Conservation (phyloP, 2,113 vertebrate species). For the Alouatta palliata region DNA sequence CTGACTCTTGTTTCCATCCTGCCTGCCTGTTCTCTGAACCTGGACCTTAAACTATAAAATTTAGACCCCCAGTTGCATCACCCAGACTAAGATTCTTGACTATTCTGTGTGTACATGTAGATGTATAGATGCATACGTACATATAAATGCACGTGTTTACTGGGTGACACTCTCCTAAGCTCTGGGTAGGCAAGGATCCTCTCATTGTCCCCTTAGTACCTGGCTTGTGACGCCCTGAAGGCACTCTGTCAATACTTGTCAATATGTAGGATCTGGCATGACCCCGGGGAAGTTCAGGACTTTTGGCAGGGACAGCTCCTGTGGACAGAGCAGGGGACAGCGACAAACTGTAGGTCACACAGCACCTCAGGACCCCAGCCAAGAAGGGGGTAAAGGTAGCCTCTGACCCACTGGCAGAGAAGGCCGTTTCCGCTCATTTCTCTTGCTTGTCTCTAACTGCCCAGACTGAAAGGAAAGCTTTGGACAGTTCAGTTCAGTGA, state of each 20-base stretch:
- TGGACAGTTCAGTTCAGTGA: background rate
- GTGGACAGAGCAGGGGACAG: background rate
- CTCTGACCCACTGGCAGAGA: background rate
- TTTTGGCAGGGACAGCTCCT: background rate
- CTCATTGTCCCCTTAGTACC: background rate
- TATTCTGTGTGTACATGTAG: accelerated
- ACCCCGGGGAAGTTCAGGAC: background rate
- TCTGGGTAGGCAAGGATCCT: background rate
- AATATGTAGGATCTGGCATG: too few relatives aligned
- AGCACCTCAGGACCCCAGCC: background rate
- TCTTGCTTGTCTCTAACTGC: background rate
- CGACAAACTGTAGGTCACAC: background rate
- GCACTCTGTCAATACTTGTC: background rate
- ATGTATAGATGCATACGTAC: background rate
- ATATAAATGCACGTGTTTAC: background rate
- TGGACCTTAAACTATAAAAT: background rate
- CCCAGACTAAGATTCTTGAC: background rate
- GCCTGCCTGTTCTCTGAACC: background rate
- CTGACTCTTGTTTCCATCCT: background rate
- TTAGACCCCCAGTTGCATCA: background rate
- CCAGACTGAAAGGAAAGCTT: background rate
- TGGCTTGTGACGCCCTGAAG: background rate
- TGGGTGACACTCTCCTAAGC: background rate
- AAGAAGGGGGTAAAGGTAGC: background rate
- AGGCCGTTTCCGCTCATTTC: too few relatives aligned